Evolutionary conservation across 2,797 vertebrate genomes (phyloP).

Genomic region (Scolopax bukidnonensis): DNA sequence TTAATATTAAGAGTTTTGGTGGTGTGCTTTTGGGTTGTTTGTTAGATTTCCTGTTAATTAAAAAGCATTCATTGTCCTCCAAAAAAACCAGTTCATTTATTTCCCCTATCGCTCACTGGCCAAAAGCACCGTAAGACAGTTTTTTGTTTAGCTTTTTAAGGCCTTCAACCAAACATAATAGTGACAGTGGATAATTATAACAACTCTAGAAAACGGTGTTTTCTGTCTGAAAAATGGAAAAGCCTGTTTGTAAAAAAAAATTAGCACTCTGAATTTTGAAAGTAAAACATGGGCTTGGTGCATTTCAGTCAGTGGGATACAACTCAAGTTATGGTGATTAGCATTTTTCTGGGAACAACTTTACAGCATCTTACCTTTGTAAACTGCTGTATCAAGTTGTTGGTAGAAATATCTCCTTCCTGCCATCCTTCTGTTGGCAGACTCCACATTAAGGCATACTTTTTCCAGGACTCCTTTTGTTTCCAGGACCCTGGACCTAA

Average conservation of each 20-base stretch:
- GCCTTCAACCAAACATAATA: not conserved
- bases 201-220: not conserved
- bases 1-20: not conserved
- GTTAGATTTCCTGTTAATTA: rapidly evolving
- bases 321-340: not conserved
- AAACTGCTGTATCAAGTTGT: not conserved
- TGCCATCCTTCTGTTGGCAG: not conserved
- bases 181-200: not conserved
- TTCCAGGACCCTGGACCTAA: not conserved
- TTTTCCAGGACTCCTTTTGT: not conserved
- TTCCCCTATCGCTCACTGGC: not conserved
- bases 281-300: not conserved
- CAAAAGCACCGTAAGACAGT: not conserved
- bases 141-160: not conserved
- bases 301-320: not conserved
- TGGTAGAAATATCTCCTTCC: not conserved
- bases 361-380: not conserved
- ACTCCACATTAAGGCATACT: not conserved
- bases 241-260: not conserved
- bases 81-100: not conserved
- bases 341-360: not conserved
- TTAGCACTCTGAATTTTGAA: not conserved
- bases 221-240: not conserved
- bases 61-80: not conserved
- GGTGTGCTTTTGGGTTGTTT: not conserved